Conservation (phyloP, 2,797 vertebrate species). For the Tarsius wallacei region DNA sequence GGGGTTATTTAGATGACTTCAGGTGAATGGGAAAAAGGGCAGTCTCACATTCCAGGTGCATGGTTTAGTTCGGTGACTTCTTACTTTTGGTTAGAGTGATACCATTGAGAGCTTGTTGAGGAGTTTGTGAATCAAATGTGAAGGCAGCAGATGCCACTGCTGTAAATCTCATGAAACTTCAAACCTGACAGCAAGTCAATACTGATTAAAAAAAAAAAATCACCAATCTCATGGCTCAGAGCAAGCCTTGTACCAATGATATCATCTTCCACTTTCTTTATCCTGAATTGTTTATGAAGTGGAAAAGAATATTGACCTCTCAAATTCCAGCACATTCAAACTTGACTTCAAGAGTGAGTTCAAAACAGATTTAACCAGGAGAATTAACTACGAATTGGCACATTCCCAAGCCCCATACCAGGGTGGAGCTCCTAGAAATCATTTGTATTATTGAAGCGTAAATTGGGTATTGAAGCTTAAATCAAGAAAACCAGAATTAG, state of each 20-base stretch:
- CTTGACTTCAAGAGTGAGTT: constrained; percentile 61
- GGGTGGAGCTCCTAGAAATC: constrained; percentile 26
- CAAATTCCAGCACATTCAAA: constrained; percentile 26
- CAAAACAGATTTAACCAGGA: constrained; percentile 44
- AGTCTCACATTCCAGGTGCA: not conserved
- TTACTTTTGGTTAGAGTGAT: constrained; percentile 11
- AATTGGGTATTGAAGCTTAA: constrained; percentile 56
- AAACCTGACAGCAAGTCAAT: not conserved
- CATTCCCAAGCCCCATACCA: not conserved
- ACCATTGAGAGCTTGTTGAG: not conserved
- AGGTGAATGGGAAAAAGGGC: not conserved
- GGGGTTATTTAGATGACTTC: not conserved
- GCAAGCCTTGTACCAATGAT: not conserved
- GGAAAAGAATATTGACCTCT: constrained; percentile 46
- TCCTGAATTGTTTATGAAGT: constrained; percentile 50
- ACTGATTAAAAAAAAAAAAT: not conserved
- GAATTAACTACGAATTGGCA: constrained; percentile 40
- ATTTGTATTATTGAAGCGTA: constrained; percentile 56
- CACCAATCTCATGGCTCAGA: not conserved
- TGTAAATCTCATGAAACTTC: not conserved
- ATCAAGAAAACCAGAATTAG: constrained; percentile 69
- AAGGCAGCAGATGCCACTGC: not conserved
- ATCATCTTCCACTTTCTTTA: constrained; percentile 46
- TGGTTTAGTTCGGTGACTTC: not conserved
- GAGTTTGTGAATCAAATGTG: not conserved